These are phyloP conservation scores for Eupithecia exiguata DNA, from an alignment of 2,888 invertebrate species.

Conservation along the genomic window DNA sequence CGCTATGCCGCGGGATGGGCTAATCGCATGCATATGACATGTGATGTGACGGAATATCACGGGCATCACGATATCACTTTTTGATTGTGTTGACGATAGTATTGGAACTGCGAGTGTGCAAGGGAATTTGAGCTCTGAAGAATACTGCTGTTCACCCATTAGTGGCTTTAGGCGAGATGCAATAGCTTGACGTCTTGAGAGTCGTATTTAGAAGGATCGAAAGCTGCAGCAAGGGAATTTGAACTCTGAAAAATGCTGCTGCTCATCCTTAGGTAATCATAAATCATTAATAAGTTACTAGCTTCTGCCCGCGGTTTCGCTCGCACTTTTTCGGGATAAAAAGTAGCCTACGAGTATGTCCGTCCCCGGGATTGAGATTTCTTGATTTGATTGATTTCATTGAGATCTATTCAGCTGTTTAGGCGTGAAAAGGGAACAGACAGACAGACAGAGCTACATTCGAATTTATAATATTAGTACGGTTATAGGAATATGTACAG, in stretches of 20 bases:
- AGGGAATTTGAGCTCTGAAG: not conserved
- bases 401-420: too few species aligned
- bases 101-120: not conserved
- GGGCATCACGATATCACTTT: not conserved
- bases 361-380: too few species aligned
- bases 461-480: too few species aligned
- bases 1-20: not conserved
- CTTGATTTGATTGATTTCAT: too few species aligned
- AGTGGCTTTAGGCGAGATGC: not conserved
- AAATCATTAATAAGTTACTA: too few species aligned
- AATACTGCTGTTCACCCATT: not conserved
- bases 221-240: not conserved
- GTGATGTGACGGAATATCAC: not conserved
- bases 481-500: too few species aligned
- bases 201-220: not conserved
- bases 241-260: not conserved
- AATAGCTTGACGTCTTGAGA: not conserved
- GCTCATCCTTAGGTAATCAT: too few species aligned
- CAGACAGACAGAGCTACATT: too few species aligned
- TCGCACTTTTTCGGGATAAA: too few species aligned
- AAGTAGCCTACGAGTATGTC: too few species aligned
- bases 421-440: too few species aligned
- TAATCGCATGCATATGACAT: constrained; percentile 10
- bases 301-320: too few species aligned
- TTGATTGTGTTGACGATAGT: not conserved